These are phyloP conservation scores for Phocides pigmalion DNA, from an alignment of 1,140 invertebrate species.

Conservation along the genomic window DNA sequence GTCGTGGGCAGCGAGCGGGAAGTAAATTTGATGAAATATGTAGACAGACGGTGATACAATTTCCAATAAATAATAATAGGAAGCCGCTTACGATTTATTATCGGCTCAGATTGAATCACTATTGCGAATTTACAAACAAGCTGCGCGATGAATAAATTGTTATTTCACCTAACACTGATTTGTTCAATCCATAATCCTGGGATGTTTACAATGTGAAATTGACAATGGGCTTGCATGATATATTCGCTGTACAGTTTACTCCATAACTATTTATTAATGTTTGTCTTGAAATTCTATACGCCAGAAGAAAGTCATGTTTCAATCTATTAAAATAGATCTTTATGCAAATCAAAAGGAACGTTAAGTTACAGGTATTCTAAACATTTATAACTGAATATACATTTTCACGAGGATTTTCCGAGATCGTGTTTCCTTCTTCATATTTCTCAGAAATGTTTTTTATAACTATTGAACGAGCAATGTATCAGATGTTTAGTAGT, in stretches of 20 bases:
- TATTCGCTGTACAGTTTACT: background rate
- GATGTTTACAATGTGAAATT: constrained; percentile 16
- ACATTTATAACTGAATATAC: too few relatives aligned
- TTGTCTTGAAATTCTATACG: background rate
- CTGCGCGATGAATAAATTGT: constrained; percentile 37
- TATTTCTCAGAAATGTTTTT: too few relatives aligned
- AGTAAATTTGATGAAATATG: constrained; percentile 33
- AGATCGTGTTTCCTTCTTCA: too few relatives aligned
- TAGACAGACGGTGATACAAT: constrained; percentile 32
- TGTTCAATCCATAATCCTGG: constrained; percentile 15
- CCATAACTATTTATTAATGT: background rate
- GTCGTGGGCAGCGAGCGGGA: constrained; percentile 16
- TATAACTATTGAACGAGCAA: too few relatives aligned
- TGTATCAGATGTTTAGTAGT: too few relatives aligned
- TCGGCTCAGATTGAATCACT: constrained; percentile 43
- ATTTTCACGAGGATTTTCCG: too few relatives aligned
- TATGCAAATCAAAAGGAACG: too few relatives aligned
- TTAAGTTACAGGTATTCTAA: too few relatives aligned
- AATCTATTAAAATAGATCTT: background rate
- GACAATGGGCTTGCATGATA: constrained; percentile 13
- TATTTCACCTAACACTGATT: constrained; percentile 28
- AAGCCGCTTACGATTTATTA: constrained; percentile 53
- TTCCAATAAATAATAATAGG: constrained; percentile 53
- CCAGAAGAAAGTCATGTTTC: background rate
- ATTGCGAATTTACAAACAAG: constrained; percentile 40